These are phyloP conservation scores for Falco columbarius DNA, from an alignment of 2,797 vertebrate species.

Conservation along the genomic window DNA sequence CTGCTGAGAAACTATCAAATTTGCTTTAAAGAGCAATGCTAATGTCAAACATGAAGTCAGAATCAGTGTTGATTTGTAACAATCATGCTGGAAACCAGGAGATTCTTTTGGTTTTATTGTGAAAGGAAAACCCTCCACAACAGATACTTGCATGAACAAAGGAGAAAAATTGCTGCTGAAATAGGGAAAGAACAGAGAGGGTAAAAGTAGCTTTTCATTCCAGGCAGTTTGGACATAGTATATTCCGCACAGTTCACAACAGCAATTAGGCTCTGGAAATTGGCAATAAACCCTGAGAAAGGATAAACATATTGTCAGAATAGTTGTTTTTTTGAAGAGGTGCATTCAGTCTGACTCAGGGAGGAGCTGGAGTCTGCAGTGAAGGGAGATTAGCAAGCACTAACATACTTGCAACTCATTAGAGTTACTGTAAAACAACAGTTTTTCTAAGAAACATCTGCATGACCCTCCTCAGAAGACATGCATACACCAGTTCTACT, in stretches of 20 bases:
- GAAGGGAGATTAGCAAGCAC: background rate
- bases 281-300: background rate
- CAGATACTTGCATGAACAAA: background rate
- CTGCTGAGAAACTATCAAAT: constrained; percentile 9
- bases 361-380: background rate
- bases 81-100: background rate
- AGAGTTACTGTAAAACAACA: background rate
- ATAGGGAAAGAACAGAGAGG: background rate
- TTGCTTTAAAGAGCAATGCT: background rate
- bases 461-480: background rate
- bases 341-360: background rate
- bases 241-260: background rate
- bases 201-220: background rate
- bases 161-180: background rate
- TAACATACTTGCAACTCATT: background rate
- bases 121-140: background rate
- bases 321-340: background rate
- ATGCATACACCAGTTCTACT: background rate
- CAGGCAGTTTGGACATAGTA: background rate
- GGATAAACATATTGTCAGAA: background rate
- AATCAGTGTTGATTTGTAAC: background rate
- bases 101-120: background rate
- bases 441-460: background rate
- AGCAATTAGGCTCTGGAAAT: background rate
- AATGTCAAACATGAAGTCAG: background rate